Base-by-base conservation (phyloP, 2,113 vertebrate genomes). In the Cynoglossus semilaevis region DNA sequence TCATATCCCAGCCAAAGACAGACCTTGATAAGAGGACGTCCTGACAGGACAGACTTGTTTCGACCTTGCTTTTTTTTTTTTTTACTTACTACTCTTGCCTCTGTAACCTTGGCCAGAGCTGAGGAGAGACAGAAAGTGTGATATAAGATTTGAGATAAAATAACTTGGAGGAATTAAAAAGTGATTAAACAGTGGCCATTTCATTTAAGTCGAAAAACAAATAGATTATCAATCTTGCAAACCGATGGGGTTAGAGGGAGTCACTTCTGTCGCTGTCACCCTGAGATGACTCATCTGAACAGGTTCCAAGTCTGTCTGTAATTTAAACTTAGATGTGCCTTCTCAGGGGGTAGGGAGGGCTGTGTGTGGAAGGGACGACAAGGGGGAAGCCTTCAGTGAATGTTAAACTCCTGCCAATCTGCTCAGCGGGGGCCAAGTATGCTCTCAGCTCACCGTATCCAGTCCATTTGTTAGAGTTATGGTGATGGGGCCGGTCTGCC, bases 1-100 rank as follows among this genome's bases (percentile, higher is more conserved):
- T 63, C 79, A 63, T 67, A 38, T 40, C 75, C 55, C 58, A 74
- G 47, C 60, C 67, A 35, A n/a, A 86, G 85, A 89, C 84, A 88
- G 87, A 87, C 88, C 85, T 87, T 88, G 88, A 79, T 84, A 85
- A 74, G 70, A 89, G 86, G 89, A 88, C 82, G 34, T 90, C 78
- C 80, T 78, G 56, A 84, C 88, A 81, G 82, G 61, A 15, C 36
- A 36, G 35, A n/a, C 50, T 12, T 15, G 5, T 16, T 15, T 36
- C 11, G 65, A 70, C 36, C 41, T 19, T 29, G 6, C 67, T 51
- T 60, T 68, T 66, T 68, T 53, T 58, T 60, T 14, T 41, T 57
- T 56, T 65, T 77, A 14, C 63, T 60, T 22, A 42, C 65, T 74
- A 68, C 68, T 76, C 70, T 60, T 60, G 54, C 58, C 58, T 70